Evolutionary conservation across 2,888 invertebrate species (phyloP), one percentile per base, ranked within the genome.

Genomic region (Calliphora vomitoria): DNA sequence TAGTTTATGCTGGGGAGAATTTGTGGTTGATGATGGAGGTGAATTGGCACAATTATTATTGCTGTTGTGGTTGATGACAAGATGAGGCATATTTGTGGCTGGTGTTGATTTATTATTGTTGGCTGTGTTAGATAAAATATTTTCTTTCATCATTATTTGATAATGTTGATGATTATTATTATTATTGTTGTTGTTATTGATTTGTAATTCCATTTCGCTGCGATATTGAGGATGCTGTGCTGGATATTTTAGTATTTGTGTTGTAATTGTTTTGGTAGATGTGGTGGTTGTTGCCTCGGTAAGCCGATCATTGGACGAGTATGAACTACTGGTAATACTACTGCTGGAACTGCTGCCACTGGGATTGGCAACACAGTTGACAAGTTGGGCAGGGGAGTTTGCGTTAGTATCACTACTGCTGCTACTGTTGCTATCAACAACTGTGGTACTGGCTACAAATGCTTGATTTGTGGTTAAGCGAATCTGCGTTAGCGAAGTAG

Each of bases 171-270:
- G 88, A 72, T 88, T 89, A 79, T 25, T 25, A 25, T 87, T 87
- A 90, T 89, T 89, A 89, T 86, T 89, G 74, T 69, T 90, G 87
- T 88, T 88, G 41, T 89, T 90, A 90, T 90, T 91, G 90, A 91
- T 91, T 90, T 92, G 91, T 85, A 92, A 89, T 90, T 93, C 92
- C 91, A 91, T 90, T 89, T 91, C 91, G 89, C 86, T 91, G 89
- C 92, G 91, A 90, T 93, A 91, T 90, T 89, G 87, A 86, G 86
- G 80, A 86, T 87, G 85, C 79, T 89, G 82, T 78, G 71, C 82
- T 86, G 84, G 86, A 86, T 88, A 85, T 84, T 90, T 84, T 66
- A 88, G 88, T 84, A 89, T 92, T 90, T 92, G 91, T 87, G 92
- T 92, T 64, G 92, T 90, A 89, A 90, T 90, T 85, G 92, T 89